These are phyloP conservation scores for Propithecus coquereli DNA, from an alignment of 2,113 vertebrate species.

Conservation along the genomic window DNA sequence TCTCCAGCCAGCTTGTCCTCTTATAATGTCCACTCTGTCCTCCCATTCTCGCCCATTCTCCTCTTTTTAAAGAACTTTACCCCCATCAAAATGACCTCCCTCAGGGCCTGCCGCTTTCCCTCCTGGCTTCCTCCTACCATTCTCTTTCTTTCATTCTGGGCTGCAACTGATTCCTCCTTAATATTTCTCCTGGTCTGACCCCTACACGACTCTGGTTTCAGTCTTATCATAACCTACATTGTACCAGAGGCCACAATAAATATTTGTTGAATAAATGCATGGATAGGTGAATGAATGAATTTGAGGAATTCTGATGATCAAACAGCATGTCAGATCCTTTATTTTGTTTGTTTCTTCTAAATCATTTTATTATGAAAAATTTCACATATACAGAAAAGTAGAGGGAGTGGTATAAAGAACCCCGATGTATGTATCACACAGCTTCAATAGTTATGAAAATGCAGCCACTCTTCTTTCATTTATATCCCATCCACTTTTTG, in stretches of 20 bases:
- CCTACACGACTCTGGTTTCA: not conserved
- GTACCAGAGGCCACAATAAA: not conserved
- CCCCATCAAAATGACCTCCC: not conserved
- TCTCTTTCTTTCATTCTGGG: not conserved
- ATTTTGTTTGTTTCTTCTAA: conserved; percentile 13
- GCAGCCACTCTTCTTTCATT: not conserved
- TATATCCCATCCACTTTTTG: not conserved
- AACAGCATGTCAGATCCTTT: not conserved
- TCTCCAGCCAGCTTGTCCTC: not conserved
- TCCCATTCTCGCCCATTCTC: not conserved
- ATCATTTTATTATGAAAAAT: conserved; percentile 2
- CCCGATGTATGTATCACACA: not conserved
- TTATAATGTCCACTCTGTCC: not conserved
- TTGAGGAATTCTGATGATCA: conserved; percentile 24
- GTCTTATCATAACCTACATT: not conserved
- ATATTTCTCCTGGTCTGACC: conserved; percentile 6
- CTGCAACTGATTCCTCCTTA: not conserved
- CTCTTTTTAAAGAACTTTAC: not conserved
- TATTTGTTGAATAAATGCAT: conserved; percentile 24
- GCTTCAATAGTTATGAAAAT: conserved; percentile 3
- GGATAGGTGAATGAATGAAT: conserved; percentile 8
- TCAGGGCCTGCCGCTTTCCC: not conserved
- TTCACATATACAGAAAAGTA: conserved; percentile 3
- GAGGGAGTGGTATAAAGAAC: not conserved
- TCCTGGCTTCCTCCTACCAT: not conserved